These are phyloP conservation scores for Papilio polytes DNA, from an alignment of 1,140 invertebrate genomes.

Conservation along the genomic window DNA sequence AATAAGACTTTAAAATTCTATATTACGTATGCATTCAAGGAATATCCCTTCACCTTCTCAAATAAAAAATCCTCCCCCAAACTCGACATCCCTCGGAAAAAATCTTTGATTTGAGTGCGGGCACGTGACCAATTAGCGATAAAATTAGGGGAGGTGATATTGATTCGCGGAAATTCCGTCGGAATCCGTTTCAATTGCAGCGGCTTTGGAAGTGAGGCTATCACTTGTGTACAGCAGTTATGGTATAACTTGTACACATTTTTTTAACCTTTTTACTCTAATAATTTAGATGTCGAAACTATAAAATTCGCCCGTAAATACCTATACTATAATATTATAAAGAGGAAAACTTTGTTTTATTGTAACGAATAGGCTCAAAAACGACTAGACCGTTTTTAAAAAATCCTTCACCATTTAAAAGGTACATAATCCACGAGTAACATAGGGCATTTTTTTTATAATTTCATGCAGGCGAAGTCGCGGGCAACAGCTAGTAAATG, in stretches of 20 bases:
- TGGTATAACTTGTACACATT: not conserved
- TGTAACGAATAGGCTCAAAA: no score
- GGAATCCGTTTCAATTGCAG: conserved; percentile 36
- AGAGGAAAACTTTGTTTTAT: no score
- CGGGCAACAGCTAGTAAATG: no score
- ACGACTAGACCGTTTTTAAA: no score
- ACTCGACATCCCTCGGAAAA: conserved; percentile 16
- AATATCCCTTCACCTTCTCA: not conserved
- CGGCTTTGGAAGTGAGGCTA: not conserved
- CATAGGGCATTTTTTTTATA: no score
- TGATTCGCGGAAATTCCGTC: conserved; percentile 36
- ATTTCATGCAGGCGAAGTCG: no score
- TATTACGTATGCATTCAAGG: not conserved
- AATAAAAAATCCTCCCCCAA: conserved; percentile 8
- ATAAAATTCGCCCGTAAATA: no score
- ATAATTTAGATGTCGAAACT: not conserved
- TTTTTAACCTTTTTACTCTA: not conserved
- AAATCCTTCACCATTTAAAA: no score
- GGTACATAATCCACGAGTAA: no score
- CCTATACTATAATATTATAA: no score
- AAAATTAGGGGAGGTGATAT: conserved; percentile 42
- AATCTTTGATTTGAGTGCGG: conserved; percentile 39
- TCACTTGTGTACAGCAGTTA: not conserved
- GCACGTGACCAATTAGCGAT: conserved; percentile 40
- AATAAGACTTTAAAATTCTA: not conserved